Percentiles rank a stretch among this genome's conserved stretches.
Conservation (phyloP, 1,140 invertebrate species). For the Anastrepha obliqua region DNA sequence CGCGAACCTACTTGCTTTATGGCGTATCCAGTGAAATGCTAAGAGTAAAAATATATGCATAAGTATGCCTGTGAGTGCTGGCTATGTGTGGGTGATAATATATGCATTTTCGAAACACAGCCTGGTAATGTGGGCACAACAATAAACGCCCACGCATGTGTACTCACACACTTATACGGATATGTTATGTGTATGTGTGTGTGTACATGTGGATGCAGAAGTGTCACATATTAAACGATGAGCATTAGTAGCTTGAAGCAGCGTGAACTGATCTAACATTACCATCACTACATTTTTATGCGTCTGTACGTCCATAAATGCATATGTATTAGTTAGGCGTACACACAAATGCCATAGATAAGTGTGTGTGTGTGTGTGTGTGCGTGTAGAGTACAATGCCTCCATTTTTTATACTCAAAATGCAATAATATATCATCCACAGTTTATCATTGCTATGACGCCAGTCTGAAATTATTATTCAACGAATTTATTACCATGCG, state of each 20-base stretch:
- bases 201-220: too few species aligned
- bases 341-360: background rate
- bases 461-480: slow-evolving; percentile 74
- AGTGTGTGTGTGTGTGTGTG: too few species aligned
- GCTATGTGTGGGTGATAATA: background rate
- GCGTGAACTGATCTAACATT: background rate
- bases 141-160: too few species aligned
- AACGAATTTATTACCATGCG: slow-evolving; percentile 72
- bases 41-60: background rate
- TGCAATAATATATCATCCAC: slow-evolving; percentile 73
- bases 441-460: slow-evolving; percentile 74
- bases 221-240: background rate
- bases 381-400: slow-evolving; percentile 11
- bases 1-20: background rate
- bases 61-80: background rate
- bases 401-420: slow-evolving; percentile 71
- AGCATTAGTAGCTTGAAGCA: background rate
- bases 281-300: background rate
- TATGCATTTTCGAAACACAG: background rate
- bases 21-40: background rate
- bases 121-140: too few species aligned
- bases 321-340: background rate
- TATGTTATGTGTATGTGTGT: too few species aligned
- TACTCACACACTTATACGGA: too few species aligned
- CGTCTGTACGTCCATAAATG: background rate